These are phyloP conservation scores for Delphinapterus leucas DNA, from an alignment of 2,113 vertebrate species.

Conservation along the genomic window DNA sequence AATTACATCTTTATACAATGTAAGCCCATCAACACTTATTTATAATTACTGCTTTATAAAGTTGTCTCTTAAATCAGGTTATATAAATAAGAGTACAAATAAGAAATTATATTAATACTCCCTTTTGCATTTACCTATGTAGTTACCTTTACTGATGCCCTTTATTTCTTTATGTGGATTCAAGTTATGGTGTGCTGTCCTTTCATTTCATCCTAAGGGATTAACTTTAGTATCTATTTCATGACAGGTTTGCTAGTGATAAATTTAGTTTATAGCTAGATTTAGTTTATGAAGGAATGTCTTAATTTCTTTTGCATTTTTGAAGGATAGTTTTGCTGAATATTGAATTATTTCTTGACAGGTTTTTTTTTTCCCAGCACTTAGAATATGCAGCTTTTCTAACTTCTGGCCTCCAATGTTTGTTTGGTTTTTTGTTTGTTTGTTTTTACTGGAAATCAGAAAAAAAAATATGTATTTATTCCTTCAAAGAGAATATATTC, in stretches of 20 bases:
- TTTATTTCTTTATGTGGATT: no score
- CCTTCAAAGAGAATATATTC: no score
- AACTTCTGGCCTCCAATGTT: neutral
- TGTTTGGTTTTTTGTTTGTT: no score
- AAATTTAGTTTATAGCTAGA: neutral
- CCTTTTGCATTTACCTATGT: no score
- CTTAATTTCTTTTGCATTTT: neutral
- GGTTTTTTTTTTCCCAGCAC: neutral
- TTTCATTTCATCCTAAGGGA: neutral
- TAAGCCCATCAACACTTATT: neutral
- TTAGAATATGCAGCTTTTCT: neutral
- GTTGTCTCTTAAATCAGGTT: no score
- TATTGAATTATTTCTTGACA: neutral
- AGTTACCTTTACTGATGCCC: no score
- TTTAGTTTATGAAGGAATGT: neutral
- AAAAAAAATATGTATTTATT: no score
- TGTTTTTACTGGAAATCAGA: no score
- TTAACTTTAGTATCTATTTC: neutral
- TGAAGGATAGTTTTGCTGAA: neutral
- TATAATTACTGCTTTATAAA: neutral
- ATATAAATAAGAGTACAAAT: no score
- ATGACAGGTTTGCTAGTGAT: neutral
- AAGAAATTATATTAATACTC: no score
- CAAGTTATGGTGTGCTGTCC: no score
- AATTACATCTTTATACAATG: neutral